Evolutionary conservation across 2,888 invertebrate genomes (phyloP), one percentile per base, ranked within the genome.

Genomic region (Hemaris fuciformis): DNA sequence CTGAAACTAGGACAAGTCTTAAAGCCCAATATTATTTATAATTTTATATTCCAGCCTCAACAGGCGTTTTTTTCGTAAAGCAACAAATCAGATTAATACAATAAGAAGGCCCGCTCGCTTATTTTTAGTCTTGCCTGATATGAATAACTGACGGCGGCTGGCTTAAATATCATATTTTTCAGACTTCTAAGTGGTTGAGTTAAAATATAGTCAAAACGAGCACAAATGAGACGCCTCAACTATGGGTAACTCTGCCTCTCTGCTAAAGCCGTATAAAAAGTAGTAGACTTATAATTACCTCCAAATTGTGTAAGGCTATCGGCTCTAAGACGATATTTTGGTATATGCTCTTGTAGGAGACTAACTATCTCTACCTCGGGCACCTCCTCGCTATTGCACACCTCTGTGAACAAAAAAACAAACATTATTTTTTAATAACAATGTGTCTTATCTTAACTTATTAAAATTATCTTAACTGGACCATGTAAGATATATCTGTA

Each of bases 361-460:
- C 98, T 98, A 89, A 99, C 96, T 81, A 99, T 97, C 93, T 99
- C 98, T 81, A 99, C 98, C 94, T 99, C 99, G 68, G 98, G 97
- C 89, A 98, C 94, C 90, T 98, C 96, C 87, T 96, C 97, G 89
- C 96, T 96, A 93, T 96, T 97, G 94, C 98, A 98, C 93, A 98
- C 94, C 93, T 98, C 98, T 98, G 95, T 66, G 70, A 75, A 85
- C 87, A 88, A 89, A 82, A n/a, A 79, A 64, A 78, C 78, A 71
- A 67, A 25, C 5, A 58, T 62, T 34, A 61, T 57, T n/a, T 34
- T 8, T 25, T n/a, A n/a, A 41, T 18, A 23, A 43, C 22, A 13
- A 45, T 57, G n/a, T 8, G 22, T 20, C 8, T 15, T 20, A 23
- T 45, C 18, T 23, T 6, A 43, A n/a, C n/a, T 38, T 57, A 57